Conservation (phyloP, 2,113 vertebrate species). For the Antechinus stuartii region DNA sequence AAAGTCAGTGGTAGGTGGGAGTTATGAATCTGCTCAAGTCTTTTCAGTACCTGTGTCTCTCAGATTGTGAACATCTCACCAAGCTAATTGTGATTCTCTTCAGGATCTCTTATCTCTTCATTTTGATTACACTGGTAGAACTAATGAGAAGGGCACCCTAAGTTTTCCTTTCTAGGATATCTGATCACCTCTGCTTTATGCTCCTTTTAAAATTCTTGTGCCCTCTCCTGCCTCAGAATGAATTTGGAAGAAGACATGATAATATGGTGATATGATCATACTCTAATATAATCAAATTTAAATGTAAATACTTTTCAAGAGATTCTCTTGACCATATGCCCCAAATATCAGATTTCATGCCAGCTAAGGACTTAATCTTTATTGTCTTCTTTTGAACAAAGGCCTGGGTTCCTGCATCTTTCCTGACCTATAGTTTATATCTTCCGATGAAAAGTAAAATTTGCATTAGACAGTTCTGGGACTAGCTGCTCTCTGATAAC, state of each 20-base stretch:
- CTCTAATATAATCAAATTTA: background rate
- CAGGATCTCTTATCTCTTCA: background rate
- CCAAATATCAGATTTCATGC: background rate
- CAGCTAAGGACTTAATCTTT: background rate
- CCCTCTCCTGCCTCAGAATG: background rate
- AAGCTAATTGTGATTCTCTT: background rate
- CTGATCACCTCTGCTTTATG: background rate
- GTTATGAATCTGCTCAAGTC: background rate
- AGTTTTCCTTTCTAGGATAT: background rate
- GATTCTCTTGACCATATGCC: background rate
- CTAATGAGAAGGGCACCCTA: background rate
- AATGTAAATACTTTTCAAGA: background rate
- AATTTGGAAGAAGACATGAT: background rate
- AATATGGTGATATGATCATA: background rate
- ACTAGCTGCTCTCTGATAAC: background rate
- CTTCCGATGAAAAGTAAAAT: background rate
- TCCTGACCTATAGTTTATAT: background rate
- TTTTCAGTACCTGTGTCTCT: background rate
- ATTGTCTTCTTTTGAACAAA: background rate
- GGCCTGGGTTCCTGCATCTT: background rate
- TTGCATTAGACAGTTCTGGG: background rate
- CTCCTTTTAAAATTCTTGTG: background rate
- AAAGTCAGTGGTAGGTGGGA: background rate
- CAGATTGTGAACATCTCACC: background rate
- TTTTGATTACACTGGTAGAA: background rate